Conservation (phyloP, 2,888 invertebrate species). For the Leptothorax acervorum region DNA sequence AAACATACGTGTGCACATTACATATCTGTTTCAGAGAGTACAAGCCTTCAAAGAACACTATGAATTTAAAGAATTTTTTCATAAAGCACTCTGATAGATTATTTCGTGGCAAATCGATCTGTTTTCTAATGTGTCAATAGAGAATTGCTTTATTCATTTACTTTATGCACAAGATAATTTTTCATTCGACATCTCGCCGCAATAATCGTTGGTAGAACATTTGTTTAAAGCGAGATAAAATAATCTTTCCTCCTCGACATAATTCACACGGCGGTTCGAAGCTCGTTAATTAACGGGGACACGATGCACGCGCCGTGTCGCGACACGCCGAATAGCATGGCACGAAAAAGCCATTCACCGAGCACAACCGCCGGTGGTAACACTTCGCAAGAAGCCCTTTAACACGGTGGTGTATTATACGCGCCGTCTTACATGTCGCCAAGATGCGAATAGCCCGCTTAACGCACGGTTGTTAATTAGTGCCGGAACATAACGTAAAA, state of each 20-base stretch:
- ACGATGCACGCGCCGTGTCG: conserved; percentile 7
- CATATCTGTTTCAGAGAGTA: not conserved
- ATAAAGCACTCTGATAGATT: not conserved
- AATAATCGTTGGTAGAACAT: not conserved
- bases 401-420: conserved; percentile 66
- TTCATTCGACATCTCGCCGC: not conserved
- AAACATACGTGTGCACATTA: not conserved
- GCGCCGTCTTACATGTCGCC: conserved; percentile 61
- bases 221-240: not conserved
- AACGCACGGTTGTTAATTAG: conserved; percentile 71
- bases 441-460: conserved; percentile 68
- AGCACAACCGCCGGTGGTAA: conserved; percentile 62
- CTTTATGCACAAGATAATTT: not conserved
- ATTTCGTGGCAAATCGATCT: not conserved
- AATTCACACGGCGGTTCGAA: conserved; percentile 2
- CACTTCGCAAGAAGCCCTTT: conserved; percentile 71
- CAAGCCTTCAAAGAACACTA: not conserved
- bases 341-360: conserved; percentile 69
- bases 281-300: conserved; percentile 41
- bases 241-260: not conserved
- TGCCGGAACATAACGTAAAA: conserved; percentile 50
- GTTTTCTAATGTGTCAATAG: not conserved
- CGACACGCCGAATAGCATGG: conserved; percentile 39
- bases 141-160: not conserved
- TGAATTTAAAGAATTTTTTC: conserved; percentile 11